Percentiles rank a stretch among this genome's conserved stretches.
phyloP scores from a whole-genome alignment of 2,113 vertebrate species.

The Microtus richardsoni region DNA sequence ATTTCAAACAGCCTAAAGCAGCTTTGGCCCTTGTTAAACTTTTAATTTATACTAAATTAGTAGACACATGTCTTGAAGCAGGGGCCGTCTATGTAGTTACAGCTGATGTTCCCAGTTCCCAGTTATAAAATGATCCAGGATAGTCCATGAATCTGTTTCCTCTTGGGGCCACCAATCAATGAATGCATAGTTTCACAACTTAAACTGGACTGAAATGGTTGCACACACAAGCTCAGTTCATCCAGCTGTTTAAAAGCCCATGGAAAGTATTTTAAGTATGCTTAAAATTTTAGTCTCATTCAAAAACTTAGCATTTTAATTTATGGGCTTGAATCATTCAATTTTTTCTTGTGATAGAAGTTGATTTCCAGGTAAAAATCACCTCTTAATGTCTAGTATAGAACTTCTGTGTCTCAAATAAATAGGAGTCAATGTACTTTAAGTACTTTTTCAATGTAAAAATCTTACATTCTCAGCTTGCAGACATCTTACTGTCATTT shows the following conservation, averaged over 20 bases:
- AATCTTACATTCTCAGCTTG: neutral
- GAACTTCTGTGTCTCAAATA: neutral
- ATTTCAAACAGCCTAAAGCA: slow-evolving; percentile 48
- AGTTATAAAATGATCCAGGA: neutral
- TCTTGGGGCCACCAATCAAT: neutral
- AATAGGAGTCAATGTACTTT: neutral
- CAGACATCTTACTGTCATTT: neutral
- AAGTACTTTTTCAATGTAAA: neutral
- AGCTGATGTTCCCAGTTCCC: neutral
- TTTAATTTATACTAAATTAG: slow-evolving; percentile 60
- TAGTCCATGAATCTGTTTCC: neutral
- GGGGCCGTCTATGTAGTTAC: neutral
- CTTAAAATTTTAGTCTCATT: neutral
- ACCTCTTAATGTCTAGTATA: neutral
- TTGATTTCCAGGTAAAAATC: neutral
- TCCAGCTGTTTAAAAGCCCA: neutral
- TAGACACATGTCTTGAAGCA: neutral
- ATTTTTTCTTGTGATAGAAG: slow-evolving; percentile 6
- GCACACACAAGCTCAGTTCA: neutral
- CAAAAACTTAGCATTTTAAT: neutral
- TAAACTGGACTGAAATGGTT: slow-evolving; percentile 29
- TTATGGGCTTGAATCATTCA: neutral
- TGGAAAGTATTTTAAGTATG: neutral
- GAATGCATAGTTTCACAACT: neutral
- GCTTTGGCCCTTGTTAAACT: neutral